Base-by-base conservation (phyloP, 1,140 invertebrate species). In the Macrostomum lignano region DNA sequence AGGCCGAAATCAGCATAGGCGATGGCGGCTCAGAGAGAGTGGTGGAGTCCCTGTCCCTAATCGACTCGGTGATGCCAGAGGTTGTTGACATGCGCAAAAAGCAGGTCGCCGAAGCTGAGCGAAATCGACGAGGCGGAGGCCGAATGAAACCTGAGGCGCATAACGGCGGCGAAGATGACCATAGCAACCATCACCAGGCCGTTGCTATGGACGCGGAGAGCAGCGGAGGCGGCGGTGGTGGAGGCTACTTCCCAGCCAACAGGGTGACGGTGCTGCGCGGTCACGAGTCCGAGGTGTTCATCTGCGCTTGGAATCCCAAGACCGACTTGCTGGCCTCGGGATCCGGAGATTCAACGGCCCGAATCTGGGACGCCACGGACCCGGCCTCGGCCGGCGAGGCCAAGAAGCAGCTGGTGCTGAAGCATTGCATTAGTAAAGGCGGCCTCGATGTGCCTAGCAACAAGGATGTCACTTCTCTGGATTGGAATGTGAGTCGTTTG, bases 241-340 rank as follows among this genome's bases (percentile, higher is more conserved):
- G 43, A 15, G 36, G 51, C n/a, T 51, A 56, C 37, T 93, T 93
- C 42, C 81, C 82, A 21, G 69, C 74, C 3, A 81, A 68, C 38
- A 84, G 86, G 63, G 76, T 81, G 1, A 88, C 78, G 7, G 75
- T 88, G 30, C 60, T 96, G 17, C 64, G 77, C 41, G 84, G 86
- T 0, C 88, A 96, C 55, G 84, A 93, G 57, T 88, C 79, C 22
- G 86, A 96, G 61, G 88, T 96, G 9, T 96, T 96, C 47, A 94
- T 94, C 41, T 94, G 86, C 66, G 84, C 86, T 3, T 96, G 88
- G 88, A 96, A 94, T 63, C 86, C 88, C 0, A 78, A 74, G 7
- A 77, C 74, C 28, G 86, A 96, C 65, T 62, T 94, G 3, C 53
- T 96, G 35, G 86, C 86, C 6, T 93, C 84, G 54, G 86, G n/a